Percentiles rank a stretch among this genome's conserved stretches.
Conservation (phyloP, 2,797 vertebrate genomes). For the Poecilia wingei region DNA sequence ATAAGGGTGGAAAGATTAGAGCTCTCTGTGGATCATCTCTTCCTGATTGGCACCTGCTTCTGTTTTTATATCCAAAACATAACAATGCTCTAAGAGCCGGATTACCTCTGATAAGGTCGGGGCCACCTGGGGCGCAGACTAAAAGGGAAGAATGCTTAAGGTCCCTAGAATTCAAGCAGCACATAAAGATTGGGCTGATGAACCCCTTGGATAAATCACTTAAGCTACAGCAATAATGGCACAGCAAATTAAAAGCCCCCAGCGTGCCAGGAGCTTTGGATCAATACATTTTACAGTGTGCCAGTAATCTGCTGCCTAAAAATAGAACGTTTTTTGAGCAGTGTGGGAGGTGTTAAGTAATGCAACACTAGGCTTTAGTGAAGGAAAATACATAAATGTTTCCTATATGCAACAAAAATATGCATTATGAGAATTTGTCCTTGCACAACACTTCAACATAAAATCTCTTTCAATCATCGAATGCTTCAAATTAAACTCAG, state of each 20-base stretch:
- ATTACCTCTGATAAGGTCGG: conserved; percentile 56
- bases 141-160: conserved; percentile 60
- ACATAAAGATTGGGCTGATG: conserved; percentile 65
- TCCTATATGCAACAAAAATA: conserved; percentile 33
- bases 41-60: conserved; percentile 9
- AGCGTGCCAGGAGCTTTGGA: conserved; percentile 35
- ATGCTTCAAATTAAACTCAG: conserved; percentile 21
- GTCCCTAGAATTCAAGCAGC: conserved; percentile 46
- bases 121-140: conserved; percentile 41
- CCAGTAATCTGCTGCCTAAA: conserved; percentile 59
- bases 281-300: conserved; percentile 69
- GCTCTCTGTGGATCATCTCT: conserved; percentile 3
- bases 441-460: conserved; percentile 41
- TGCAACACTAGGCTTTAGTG: conserved; percentile 15
- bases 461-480: conserved; percentile 38
- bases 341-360: conserved; percentile 21
- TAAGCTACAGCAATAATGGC: conserved; percentile 69
- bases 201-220: conserved; percentile 70
- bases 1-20: neutral
- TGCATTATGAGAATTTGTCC: conserved; percentile 23
- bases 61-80: conserved; percentile 20
- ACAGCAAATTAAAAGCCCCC: conserved; percentile 74
- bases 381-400: conserved; percentile 20
- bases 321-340: conserved; percentile 40
- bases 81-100: conserved; percentile 48